Evolutionary conservation across 2,797 vertebrate genomes (phyloP).

Genomic region (Sandelia bainsii): DNA sequence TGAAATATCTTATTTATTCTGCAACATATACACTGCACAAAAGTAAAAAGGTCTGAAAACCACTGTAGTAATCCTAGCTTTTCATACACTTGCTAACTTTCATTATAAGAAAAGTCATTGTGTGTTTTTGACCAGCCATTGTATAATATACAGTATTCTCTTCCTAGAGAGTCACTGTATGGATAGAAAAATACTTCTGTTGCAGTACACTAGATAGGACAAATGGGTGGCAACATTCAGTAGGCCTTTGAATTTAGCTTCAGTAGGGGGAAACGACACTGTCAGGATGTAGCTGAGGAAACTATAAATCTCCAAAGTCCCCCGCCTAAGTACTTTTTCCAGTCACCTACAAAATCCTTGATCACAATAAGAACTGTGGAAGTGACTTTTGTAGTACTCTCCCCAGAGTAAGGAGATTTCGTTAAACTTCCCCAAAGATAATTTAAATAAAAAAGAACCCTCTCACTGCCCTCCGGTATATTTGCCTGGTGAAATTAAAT

Average conservation of each 20-base stretch:
- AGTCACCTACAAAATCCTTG: neutral
- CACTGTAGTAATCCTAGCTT: neutral
- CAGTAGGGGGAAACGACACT: neutral
- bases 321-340: neutral
- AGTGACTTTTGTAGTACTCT: neutral
- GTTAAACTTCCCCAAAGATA: neutral
- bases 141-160: neutral
- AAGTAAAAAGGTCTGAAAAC: neutral
- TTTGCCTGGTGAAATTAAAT: neutral
- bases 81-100: neutral
- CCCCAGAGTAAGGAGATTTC: neutral
- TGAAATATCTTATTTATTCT: neutral
- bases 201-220: neutral
- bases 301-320: neutral
- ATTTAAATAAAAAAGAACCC: neutral
- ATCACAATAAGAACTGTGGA: neutral
- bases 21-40: neutral
- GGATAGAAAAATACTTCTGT: neutral
- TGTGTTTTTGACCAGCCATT: neutral
- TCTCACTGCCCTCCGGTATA: neutral
- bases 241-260: neutral
- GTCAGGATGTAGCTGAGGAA: neutral
- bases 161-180: neutral
- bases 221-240: neutral
- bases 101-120: neutral